Evolutionary conservation across 2,888 invertebrate genomes (phyloP), one percentile per base, ranked within the genome.

Genomic region (Eilema depressum): DNA sequence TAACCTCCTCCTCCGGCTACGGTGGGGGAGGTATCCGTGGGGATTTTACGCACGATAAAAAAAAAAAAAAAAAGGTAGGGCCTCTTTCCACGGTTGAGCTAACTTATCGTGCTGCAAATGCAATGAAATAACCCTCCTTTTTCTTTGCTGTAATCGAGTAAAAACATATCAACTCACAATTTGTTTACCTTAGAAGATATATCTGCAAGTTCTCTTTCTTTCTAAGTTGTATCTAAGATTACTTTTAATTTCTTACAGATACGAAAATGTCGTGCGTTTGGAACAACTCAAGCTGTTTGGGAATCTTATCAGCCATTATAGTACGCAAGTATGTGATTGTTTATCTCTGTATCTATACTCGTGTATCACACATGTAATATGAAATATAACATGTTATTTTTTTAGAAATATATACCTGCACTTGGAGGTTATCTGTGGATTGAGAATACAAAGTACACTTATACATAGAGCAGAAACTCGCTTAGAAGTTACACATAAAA

Each of bases 241-340:
- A 20, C 47, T 63, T 41, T 33, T 25, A 63, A 78, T 79, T n/a
- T 80, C 75, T 96, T 95, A 20, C 89, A 97, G 97, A 92, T 98
- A 97, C 91, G 96, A 97, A 76, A 97, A 98, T 90, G 97, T 97
- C 3, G 97, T 99, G 63, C 96, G 97, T 75, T 95, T 98, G 86
- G 98, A 99, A 89, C 98, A 99, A 92, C 94, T 99, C 63, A 98
- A 98, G 87, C 94, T 99, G 59, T 99, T 98, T 87, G 98, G 99
- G 83, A 96, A 97, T 83, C 96, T 99, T 67, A 96, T 99, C 75
- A 97, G 97, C 73, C 97, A 98, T 89, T 98, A 98, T 65, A 97
- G 97, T 73, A 87, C 94, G 20, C 94, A 94, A 92, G 95, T 95
- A 88, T 71, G 28, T 74, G 23, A 37, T 26, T 25, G n/a, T n/a